Conservation (phyloP, 92 coral and sea anemone genomes). For the Porites cylindrica region DNA sequence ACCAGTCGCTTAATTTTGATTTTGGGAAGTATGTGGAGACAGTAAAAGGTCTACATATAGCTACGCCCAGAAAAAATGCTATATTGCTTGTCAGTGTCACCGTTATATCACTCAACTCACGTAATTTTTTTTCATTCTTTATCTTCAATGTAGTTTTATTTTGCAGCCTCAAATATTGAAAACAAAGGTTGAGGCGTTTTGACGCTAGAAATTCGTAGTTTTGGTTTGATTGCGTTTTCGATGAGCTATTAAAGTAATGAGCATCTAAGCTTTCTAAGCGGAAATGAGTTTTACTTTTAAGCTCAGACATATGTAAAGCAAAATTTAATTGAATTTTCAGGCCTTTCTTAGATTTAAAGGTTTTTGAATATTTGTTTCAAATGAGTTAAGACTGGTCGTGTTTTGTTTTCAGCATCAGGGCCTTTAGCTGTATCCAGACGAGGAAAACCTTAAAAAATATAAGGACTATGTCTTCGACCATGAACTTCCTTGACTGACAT, state of each 20-base stretch:
- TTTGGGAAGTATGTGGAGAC: no score
- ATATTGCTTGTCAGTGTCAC: no score
- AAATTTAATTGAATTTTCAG: constrained; percentile 26
- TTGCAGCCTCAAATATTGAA: background rate
- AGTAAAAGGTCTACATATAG: no score
- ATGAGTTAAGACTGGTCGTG: background rate
- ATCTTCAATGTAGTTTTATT: no score
- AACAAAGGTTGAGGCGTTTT: background rate
- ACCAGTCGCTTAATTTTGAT: no score
- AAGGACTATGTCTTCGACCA: no score
- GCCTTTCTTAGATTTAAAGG: background rate
- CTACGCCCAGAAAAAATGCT: no score
- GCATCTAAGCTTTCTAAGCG: background rate
- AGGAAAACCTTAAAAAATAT: no score
- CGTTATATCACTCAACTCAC: no score
- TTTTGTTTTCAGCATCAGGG: background rate
- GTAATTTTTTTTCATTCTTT: no score
- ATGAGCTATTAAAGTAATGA: background rate
- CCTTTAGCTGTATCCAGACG: no score
- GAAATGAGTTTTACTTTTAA: constrained; percentile 12
- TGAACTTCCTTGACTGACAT: no score
- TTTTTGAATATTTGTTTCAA: background rate
- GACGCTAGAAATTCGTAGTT: background rate
- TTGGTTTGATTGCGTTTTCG: background rate
- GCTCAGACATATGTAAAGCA: background rate